These are phyloP conservation scores for Tiliacea citrago DNA, from an alignment of 2,888 invertebrate species.

Conservation along the genomic window DNA sequence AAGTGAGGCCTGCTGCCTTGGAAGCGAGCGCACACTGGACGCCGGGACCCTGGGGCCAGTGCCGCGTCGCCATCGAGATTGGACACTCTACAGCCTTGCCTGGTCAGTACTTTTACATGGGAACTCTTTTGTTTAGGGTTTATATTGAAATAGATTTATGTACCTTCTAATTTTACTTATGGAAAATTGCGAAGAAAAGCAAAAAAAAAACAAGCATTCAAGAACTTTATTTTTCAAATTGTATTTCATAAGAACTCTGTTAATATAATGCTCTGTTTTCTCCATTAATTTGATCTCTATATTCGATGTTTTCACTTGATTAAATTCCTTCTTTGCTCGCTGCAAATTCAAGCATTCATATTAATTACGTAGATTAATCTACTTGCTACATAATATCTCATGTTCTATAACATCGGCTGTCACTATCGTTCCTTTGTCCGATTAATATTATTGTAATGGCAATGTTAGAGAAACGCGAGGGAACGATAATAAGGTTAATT, in stretches of 20 bases:
- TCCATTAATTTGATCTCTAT: no score
- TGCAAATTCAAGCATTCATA: conserved; percentile 34
- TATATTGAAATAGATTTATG: not conserved
- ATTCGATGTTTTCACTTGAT: not conserved
- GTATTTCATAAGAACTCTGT: not conserved
- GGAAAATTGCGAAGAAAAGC: not conserved
- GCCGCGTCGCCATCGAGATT: conserved; percentile 85
- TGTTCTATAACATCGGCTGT: conserved; percentile 41
- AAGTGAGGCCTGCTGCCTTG: conserved; percentile 83
- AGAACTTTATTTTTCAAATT: not conserved
- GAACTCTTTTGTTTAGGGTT: not conserved
- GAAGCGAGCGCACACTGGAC: conserved; percentile 90
- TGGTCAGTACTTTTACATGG: conserved; percentile 56
- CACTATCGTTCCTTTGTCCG: conserved; percentile 41
- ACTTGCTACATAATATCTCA: conserved; percentile 25
- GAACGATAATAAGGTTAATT: conserved; percentile 56
- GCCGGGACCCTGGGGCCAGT: conserved; percentile 88
- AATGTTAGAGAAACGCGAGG: conserved; percentile 6
- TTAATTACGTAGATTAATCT: conserved; percentile 32
- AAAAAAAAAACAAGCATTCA: not conserved
- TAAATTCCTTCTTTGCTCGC: not conserved
- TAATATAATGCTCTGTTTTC: not conserved
- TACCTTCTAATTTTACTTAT: not conserved
- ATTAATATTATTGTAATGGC: conserved; percentile 39
- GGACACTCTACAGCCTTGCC: conserved; percentile 74